phyloP scores from a whole-genome alignment of 2,888 invertebrate genomes.

The Junonia oenone region DNA sequence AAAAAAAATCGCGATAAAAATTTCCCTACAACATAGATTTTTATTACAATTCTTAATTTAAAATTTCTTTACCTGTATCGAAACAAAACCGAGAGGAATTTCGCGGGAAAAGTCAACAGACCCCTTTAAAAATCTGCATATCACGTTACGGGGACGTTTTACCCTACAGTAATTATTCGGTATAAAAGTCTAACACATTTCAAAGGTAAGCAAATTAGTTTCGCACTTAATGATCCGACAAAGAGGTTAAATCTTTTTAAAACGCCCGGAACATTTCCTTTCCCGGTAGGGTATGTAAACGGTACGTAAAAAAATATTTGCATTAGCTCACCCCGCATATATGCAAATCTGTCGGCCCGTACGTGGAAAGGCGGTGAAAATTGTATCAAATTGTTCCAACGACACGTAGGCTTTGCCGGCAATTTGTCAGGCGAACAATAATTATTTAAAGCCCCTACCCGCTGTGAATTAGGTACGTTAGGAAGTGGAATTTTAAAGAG shows the following conservation, averaged over 20 bases:
- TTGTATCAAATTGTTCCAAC: constrained; percentile 76
- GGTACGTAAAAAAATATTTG: constrained; percentile 75
- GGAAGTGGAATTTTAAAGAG: constrained; percentile 32
- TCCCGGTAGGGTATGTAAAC: constrained; percentile 64
- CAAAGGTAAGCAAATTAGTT: constrained; percentile 80
- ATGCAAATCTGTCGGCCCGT: constrained; percentile 70
- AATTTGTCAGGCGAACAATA: constrained; percentile 76
- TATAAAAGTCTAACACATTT: constrained; percentile 74
- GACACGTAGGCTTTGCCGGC: constrained; percentile 67
- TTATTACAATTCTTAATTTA: not conserved
- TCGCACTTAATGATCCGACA: constrained; percentile 78
- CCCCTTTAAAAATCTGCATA: constrained; percentile 60
- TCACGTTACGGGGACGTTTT: constrained; percentile 62
- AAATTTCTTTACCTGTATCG: not conserved
- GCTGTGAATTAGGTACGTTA: constrained; percentile 45
- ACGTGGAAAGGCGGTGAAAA: constrained; percentile 69
- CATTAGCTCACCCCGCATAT: constrained; percentile 70
- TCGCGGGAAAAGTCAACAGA: constrained; percentile 21
- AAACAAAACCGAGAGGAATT: constrained; percentile 8
- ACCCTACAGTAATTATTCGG: constrained; percentile 67
- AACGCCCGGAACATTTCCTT: constrained; percentile 66
- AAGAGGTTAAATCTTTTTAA: constrained; percentile 79
- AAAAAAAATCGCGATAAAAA: constrained; percentile 35
- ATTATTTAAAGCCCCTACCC: constrained; percentile 62
- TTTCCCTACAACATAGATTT: constrained; percentile 16